Conservation (phyloP, 2,113 vertebrate species). For the Muscicapa adusta region DNA sequence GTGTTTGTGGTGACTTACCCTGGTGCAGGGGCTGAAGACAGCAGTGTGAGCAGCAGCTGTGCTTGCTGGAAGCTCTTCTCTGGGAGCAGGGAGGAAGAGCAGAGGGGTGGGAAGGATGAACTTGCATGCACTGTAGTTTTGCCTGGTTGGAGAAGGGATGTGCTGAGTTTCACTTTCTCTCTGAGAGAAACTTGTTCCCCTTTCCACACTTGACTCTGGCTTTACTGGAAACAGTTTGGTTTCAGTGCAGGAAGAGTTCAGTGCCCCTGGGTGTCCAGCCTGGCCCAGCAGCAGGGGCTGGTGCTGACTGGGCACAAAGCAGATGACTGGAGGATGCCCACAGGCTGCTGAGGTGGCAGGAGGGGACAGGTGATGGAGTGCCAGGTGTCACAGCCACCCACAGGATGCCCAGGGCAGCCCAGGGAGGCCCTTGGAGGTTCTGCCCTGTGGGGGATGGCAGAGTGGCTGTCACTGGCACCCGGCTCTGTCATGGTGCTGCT, state of each 20-base stretch:
- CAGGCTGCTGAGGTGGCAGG: background rate
- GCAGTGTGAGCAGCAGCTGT: background rate
- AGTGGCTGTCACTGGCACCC: background rate
- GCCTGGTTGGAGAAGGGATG: background rate
- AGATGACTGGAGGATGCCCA: background rate
- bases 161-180: background rate
- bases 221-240: background rate
- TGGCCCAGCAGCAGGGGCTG: background rate
- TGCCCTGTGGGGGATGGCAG: background rate
- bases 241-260: background rate
- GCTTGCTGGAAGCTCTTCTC: background rate
- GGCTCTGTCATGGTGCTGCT: background rate
- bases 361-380: background rate
- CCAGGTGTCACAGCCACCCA: background rate
- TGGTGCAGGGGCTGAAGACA: background rate
- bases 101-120: background rate
- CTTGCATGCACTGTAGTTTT: background rate
- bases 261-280: background rate
- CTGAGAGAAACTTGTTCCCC: background rate
- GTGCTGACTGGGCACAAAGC: background rate
- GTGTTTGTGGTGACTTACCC: slow-evolving; percentile 16
- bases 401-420: background rate
- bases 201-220: rapidly evolving
- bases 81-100: background rate
- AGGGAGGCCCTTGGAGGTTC: background rate